A percentile compares a stretch with the other conserved stretches of the same genome.
These are phyloP conservation scores for Semnopithecus entellus DNA, from an alignment of 2,113 vertebrate species.

Conservation along the genomic window DNA sequence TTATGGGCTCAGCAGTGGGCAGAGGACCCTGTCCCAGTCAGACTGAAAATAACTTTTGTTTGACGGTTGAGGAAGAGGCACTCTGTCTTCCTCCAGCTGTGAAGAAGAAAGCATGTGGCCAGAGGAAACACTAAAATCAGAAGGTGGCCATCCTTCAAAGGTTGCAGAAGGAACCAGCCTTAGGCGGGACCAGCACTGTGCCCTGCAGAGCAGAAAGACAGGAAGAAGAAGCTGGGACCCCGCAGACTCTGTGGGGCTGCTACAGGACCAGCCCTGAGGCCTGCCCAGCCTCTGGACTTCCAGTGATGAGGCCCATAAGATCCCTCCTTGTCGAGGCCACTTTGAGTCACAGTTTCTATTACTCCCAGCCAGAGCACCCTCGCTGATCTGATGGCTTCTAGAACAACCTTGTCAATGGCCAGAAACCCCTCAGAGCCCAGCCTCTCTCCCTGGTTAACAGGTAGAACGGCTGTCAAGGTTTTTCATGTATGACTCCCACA, in stretches of 20 bases:
- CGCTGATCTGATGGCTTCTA: background rate
- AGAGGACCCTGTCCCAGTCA: background rate
- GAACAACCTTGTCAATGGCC: background rate
- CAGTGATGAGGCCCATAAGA: background rate
- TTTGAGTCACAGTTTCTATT: background rate
- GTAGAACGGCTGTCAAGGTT: background rate
- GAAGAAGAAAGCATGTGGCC: background rate
- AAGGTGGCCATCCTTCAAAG: background rate
- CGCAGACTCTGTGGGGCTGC: background rate
- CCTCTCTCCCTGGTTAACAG: background rate
- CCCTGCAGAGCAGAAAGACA: background rate
- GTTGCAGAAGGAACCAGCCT: background rate
- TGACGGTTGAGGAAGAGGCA: background rate
- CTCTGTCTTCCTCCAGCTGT: background rate
- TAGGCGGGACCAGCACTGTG: background rate
- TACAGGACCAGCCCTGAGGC: background rate
- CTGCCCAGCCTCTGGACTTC: background rate
- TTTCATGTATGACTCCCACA: background rate
- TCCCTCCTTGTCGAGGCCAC: background rate
- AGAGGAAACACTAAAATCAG: background rate
- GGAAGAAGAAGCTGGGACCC: too few relatives aligned
- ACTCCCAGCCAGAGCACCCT: background rate
- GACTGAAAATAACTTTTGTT: background rate
- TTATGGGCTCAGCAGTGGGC: background rate
- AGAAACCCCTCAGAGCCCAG: background rate